Base-by-base conservation (phyloP, 2,797 vertebrate genomes). In the Tarsius wallacei region DNA sequence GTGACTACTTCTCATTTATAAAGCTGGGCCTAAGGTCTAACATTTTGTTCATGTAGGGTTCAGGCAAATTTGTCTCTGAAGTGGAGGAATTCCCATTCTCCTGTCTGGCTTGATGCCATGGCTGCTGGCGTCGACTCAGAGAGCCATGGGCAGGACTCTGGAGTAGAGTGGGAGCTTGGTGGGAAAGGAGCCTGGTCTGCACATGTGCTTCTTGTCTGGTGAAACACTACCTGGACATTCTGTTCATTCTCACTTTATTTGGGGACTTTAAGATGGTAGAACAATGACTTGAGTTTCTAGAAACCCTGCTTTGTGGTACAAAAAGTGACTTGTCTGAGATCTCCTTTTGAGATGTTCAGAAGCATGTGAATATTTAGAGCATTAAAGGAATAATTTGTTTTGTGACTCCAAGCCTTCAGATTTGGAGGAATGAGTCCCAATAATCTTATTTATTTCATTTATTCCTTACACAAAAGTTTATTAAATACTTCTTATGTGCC, bases 21-120 rank as follows among this genome's bases (percentile, higher is more conserved):
- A n/a, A 84, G 1, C 8, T 81, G 57, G 21, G 57, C 59, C 19
- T 74, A 42, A 55, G 14, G 13, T 77, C 87, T 93, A n/a, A 71
- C 5, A 2, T 95, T 88, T 91, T 92, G 77, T 17, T 36, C 36
- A 13, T 31, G 21, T 90, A 31, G 28, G 9, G 6, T 17, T 90
- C 49, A 68, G 61, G 57, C 42, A 87, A 15, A 82, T 83, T 71
- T 83, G 66, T 87, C 6, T 92, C 81, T 97, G 92, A 97, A 88
- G 57, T 53, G 84, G 98, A 73, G 89, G 42, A 84, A 33, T 93
- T 94, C 31, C 71, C 87, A 36, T 94, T 24, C 70, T 97, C 15
- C n/a, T 53, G 1, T 49, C 33, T 91, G 59, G 22, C 76, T 93
- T 71, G 15, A 36, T 16, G 28, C 28, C 57, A 22, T 3, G 0